Conservation (phyloP, 1,140 invertebrate genomes). For the Tribolium castaneum region DNA sequence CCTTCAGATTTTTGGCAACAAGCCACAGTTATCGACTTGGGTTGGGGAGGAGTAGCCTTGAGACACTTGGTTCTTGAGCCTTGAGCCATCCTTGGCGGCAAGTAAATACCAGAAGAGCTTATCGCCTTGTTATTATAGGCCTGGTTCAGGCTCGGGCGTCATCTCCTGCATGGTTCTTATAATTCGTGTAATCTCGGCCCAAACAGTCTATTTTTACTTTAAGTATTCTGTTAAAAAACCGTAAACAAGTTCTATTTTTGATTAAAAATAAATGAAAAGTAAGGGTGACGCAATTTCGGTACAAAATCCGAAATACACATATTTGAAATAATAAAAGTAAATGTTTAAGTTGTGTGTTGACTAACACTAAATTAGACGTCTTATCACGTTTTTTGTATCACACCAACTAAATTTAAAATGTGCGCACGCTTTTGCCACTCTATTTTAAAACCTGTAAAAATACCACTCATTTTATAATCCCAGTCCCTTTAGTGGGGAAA, state of each 20-base stretch:
- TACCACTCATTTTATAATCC: background rate
- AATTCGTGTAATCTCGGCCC: conserved; percentile 3
- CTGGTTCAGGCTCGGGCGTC: background rate
- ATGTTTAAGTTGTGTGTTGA: conserved; percentile 23
- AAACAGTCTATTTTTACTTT: conserved; percentile 22
- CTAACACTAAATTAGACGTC: conserved; percentile 8
- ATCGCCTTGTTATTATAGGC: background rate
- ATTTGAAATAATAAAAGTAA: conserved; percentile 34
- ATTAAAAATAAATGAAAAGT: conserved; percentile 14
- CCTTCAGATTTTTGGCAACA: background rate
- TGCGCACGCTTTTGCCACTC: background rate
- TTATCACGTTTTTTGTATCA: conserved; percentile 9
- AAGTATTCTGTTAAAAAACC: background rate
- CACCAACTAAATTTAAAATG: background rate
- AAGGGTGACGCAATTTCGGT: conserved; percentile 19
- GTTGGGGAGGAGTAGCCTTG: background rate
- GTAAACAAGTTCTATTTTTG: conserved; percentile 27
- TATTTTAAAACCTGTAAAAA: too few species aligned
- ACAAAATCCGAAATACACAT: conserved; percentile 7
- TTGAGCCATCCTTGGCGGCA: background rate
- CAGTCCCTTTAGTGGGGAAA: background rate
- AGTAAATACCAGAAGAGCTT: background rate
- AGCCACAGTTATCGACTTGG: background rate
- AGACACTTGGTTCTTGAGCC: background rate
- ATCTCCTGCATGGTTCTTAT: conserved; percentile 3